These are phyloP conservation scores for Helogale parvula DNA, from an alignment of 2,113 vertebrate species.

Conservation along the genomic window DNA sequence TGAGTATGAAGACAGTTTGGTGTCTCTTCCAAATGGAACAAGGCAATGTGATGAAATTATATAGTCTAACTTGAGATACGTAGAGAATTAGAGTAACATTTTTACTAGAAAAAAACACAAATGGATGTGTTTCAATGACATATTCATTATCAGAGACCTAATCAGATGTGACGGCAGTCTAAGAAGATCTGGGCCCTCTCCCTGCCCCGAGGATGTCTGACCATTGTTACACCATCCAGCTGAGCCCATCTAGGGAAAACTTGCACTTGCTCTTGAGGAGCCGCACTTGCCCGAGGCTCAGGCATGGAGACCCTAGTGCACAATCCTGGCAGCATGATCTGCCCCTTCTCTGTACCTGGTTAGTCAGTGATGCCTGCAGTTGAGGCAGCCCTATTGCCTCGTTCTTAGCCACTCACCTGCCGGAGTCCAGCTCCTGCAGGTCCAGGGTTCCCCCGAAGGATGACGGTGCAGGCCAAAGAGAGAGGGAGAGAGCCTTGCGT, in stretches of 20 bases:
- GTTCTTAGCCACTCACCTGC: background rate
- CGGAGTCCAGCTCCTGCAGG: no score
- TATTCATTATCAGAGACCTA: background rate
- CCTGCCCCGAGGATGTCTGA: background rate
- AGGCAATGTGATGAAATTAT: background rate
- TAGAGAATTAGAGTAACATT: background rate
- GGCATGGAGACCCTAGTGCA: background rate
- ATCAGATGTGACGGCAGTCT: background rate
- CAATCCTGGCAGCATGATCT: accelerated
- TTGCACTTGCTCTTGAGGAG: background rate
- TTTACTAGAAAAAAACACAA: background rate
- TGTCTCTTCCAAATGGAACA: background rate
- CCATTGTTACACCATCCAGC: background rate
- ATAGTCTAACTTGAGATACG: background rate
- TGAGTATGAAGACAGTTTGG: background rate
- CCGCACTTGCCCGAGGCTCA: background rate
- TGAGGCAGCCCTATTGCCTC: background rate
- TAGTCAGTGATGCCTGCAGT: no score
- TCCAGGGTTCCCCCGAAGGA: no score
- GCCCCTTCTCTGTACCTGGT: background rate
- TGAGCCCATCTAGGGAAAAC: no score
- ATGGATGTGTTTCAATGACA: background rate
- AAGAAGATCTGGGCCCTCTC: background rate
- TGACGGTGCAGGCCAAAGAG: no score
- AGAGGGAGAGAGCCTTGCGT: no score